Conservation (phyloP, 2,113 vertebrate species). For the Zingel zingel region DNA sequence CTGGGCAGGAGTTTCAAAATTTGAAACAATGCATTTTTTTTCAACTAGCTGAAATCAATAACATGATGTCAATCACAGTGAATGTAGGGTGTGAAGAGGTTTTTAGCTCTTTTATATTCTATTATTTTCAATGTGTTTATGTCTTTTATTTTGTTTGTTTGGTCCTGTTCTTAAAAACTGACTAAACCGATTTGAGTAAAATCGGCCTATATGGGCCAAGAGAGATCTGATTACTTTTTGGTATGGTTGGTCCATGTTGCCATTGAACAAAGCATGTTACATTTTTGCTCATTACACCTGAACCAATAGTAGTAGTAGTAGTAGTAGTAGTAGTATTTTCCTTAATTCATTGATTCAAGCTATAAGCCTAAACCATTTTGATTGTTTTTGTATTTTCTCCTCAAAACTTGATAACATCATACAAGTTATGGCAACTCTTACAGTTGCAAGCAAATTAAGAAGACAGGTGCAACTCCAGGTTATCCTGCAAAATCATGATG, state of each 20-base stretch:
- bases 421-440: not conserved
- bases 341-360: not conserved
- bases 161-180: not conserved
- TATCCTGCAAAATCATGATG: not conserved
- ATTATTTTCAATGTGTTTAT: not conserved
- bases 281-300: not conserved
- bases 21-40: not conserved
- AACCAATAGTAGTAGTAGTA: not conserved
- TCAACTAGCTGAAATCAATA: not conserved
- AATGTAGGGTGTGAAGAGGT: not conserved
- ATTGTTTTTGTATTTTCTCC: too few relatives aligned
- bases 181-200: not conserved
- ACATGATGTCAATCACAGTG: not conserved
- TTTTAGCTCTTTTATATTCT: not conserved
- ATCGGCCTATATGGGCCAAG: not conserved
- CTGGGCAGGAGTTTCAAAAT: not conserved
- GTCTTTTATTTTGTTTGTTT: not conserved
- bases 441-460: not conserved
- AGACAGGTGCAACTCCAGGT: not conserved
- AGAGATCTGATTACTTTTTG: not conserved
- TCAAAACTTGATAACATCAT: not conserved
- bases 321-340: too few relatives aligned
- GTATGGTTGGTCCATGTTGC: not conserved
- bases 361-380: not conserved
- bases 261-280: not conserved